Conservation (phyloP, 1,140 invertebrate genomes). For the Pomacea maculata region DNA sequence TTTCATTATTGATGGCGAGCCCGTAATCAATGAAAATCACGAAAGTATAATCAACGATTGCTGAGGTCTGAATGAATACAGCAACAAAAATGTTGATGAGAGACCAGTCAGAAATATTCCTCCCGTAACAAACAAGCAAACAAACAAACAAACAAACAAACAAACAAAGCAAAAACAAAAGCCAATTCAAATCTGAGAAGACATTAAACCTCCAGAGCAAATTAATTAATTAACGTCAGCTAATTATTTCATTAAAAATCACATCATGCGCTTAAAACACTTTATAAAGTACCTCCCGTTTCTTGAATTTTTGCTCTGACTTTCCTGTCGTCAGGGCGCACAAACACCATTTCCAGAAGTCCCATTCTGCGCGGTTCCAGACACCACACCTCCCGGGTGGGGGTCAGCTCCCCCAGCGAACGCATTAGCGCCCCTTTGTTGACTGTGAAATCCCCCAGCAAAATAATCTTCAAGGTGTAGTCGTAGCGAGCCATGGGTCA, state of each 20-base stretch:
- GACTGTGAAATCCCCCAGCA: conserved; percentile 13
- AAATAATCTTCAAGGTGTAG: conserved; percentile 12
- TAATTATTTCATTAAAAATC: neutral
- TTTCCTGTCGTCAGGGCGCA: neutral
- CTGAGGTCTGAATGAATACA: too few species aligned
- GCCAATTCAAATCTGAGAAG: too few species aligned
- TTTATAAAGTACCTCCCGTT: neutral
- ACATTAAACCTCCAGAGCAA: neutral
- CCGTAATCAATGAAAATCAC: too few species aligned
- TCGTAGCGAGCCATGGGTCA: neutral
- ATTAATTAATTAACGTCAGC: neutral
- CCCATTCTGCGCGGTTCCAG: neutral
- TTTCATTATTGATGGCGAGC: too few species aligned
- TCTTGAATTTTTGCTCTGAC: neutral
- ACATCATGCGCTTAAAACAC: neutral
- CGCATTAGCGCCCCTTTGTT: conserved; percentile 6
- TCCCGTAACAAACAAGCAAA: neutral
- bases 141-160: neutral
- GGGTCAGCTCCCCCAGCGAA: neutral
- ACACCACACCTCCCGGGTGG: neutral
- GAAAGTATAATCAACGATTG: too few species aligned
- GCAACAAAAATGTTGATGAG: too few species aligned
- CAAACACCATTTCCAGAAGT: neutral
- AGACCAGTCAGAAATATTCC: too few species aligned
- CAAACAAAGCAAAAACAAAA: neutral